A percentile compares a stretch with the other conserved stretches of the same genome.
phyloP scores from a whole-genome alignment of 2,113 vertebrate genomes.

The Balaenoptera acutorostrata region DNA sequence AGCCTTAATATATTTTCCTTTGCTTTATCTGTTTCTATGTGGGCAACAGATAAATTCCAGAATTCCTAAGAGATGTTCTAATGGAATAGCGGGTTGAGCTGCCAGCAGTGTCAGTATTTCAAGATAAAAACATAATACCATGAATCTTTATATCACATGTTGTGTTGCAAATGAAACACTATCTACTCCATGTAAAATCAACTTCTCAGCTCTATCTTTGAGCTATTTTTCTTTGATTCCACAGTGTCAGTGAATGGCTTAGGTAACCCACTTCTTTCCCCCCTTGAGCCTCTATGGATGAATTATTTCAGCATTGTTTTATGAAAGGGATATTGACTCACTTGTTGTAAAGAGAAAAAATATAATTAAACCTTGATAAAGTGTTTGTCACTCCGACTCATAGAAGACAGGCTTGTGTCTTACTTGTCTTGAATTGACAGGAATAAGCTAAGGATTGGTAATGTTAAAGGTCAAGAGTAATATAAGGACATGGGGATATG shows the following conservation, averaged over 20 bases:
- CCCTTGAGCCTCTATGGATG: background rate
- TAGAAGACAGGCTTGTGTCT: background rate
- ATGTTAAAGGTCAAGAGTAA: slow-evolving; percentile 58
- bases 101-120: background rate
- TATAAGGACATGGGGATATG: background rate
- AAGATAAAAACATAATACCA: slow-evolving; percentile 49
- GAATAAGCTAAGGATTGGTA: slow-evolving; percentile 38
- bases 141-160: slow-evolving; percentile 50
- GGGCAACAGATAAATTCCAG: slow-evolving; percentile 50
- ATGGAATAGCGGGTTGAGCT: slow-evolving; percentile 44
- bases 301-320: slow-evolving; percentile 32
- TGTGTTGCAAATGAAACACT: slow-evolving; percentile 65
- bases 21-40: slow-evolving; percentile 58
- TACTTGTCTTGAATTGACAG: slow-evolving; percentile 43
- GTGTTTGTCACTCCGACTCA: slow-evolving; percentile 47
- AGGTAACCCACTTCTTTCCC: background rate
- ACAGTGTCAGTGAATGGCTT: background rate
- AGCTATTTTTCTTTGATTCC: slow-evolving; percentile 38
- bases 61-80: slow-evolving; percentile 37
- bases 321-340: slow-evolving; percentile 43
- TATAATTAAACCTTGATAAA: slow-evolving; percentile 68
- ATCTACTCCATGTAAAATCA: slow-evolving; percentile 57
- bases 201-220: background rate
- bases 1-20: slow-evolving; percentile 28
- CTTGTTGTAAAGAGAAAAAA: slow-evolving; percentile 42